phyloP scores from a whole-genome alignment of 2,888 invertebrate genomes.

The Steinernema scapterisci region DNA sequence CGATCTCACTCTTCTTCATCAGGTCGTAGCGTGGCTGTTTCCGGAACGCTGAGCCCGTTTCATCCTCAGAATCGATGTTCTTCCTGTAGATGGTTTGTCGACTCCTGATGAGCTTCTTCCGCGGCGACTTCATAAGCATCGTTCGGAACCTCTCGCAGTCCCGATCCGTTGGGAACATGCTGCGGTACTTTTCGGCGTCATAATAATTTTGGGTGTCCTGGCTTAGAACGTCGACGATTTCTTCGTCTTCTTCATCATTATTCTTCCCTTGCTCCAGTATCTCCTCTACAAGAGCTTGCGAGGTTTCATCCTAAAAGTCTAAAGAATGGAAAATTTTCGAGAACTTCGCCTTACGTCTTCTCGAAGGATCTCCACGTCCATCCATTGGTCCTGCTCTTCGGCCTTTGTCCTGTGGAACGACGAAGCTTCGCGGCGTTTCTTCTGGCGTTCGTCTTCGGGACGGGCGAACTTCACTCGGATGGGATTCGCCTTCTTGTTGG shows the following conservation, averaged over 20 bases:
- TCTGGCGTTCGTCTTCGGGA: slow-evolving; percentile 27
- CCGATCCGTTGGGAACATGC: background rate
- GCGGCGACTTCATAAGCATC: background rate
- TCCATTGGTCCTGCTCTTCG: slow-evolving; percentile 18
- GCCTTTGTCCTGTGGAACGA: slow-evolving; percentile 20
- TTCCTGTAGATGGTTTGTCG: background rate
- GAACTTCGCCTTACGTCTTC: background rate
- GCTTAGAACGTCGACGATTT: background rate
- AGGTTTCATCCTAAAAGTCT: background rate
- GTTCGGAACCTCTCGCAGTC: background rate
- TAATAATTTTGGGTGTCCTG: too few relatives aligned
- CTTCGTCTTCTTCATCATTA: background rate
- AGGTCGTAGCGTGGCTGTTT: background rate
- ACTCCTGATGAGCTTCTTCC: background rate
- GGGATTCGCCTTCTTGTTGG: background rate
- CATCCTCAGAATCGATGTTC: background rate
- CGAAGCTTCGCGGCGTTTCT: slow-evolving; percentile 20
- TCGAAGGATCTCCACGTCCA: background rate
- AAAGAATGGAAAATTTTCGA: background rate
- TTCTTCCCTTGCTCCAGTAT: background rate
- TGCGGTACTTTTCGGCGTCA: background rate
- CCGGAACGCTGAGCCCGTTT: background rate
- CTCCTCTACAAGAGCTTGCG: background rate
- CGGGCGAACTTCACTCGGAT: background rate
- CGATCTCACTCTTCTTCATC: slow-evolving; percentile 11